Evolutionary conservation across 2,797 vertebrate genomes (phyloP).

Genomic region (Coilia nasus): DNA sequence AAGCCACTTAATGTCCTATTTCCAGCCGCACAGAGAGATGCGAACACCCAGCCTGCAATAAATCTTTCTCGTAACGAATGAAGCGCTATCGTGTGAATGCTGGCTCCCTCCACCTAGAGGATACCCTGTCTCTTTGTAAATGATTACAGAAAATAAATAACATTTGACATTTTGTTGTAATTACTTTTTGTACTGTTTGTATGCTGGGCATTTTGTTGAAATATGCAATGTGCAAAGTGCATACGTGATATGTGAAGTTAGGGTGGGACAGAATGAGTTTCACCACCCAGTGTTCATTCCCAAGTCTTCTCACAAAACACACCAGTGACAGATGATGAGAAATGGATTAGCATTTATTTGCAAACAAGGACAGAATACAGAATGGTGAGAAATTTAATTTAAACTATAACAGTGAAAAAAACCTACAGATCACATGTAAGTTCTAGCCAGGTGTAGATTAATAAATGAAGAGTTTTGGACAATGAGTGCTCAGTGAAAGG

Average conservation of each 20-base stretch:
- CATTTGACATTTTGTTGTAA: not conserved
- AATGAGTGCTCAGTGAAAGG: not conserved
- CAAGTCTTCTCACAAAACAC: not conserved
- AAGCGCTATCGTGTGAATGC: not conserved
- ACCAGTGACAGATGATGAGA: not conserved
- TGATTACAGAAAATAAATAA: not conserved
- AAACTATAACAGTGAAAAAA: not conserved
- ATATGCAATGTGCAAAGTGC: not conserved
- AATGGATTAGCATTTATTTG: constrained; percentile 17
- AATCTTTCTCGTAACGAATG: not conserved
- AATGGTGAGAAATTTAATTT: not conserved
- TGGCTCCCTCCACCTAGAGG: not conserved
- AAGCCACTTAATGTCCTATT: not conserved
- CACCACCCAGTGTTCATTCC: not conserved
- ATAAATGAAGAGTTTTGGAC: not conserved
- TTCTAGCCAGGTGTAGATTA: not conserved
- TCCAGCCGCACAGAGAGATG: not conserved
- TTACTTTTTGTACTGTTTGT: not conserved
- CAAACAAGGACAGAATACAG: not conserved
- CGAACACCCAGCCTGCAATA: not conserved
- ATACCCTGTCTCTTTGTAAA: not conserved
- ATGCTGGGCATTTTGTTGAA: not conserved
- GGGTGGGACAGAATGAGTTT: not conserved
- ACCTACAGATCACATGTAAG: not conserved
- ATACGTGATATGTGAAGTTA: not conserved